A percentile compares a stretch with the other conserved stretches of the same genome.
Evolutionary conservation across 2,113 vertebrate species (phyloP).

Genomic region (Austrofundulus limnaeus): DNA sequence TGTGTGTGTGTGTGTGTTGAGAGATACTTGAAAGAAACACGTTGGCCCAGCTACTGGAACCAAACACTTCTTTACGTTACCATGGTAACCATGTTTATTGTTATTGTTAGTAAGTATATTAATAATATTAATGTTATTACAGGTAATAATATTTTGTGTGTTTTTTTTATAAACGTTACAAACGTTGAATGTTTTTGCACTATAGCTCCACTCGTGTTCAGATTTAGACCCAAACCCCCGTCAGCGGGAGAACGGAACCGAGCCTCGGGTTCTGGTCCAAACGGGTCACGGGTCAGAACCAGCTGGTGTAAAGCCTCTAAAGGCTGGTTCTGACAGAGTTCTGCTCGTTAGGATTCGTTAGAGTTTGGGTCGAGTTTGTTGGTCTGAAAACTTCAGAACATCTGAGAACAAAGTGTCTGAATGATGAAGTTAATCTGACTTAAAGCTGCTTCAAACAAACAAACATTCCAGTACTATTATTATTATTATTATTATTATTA

Average conservation of each 20-base stretch:
- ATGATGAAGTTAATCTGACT: too few relatives aligned
- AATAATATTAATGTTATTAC: conserved; percentile 61
- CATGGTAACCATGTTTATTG: conserved; percentile 71
- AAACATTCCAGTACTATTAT: too few relatives aligned
- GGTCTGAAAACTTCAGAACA: too few relatives aligned
- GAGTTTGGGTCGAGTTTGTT: too few relatives aligned
- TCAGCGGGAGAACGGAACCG: not conserved
- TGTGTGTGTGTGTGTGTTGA: conserved; percentile 69
- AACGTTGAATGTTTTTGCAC: conserved; percentile 96
- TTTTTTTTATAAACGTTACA: conserved; percentile 65
- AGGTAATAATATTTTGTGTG: conserved; percentile 57
- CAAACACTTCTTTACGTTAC: conserved; percentile 92
- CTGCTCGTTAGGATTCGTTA: too few relatives aligned
- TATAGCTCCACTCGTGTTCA: conserved; percentile 89
- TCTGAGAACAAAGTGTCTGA: too few relatives aligned
- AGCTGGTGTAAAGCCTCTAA: too few relatives aligned
- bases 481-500: too few relatives aligned
- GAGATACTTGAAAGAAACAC: conserved; percentile 99
- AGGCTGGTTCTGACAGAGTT: too few relatives aligned
- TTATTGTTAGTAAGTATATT: conserved; percentile 61
- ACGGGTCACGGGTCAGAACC: not conserved
- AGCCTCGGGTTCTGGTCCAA: not conserved
- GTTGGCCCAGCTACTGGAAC: conserved; percentile 97
- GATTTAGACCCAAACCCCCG: conserved; percentile 74
- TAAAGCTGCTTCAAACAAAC: too few relatives aligned